Evolutionary conservation across 2,888 invertebrate species (phyloP).

Genomic region (Melikaiella ostensackeni): DNA sequence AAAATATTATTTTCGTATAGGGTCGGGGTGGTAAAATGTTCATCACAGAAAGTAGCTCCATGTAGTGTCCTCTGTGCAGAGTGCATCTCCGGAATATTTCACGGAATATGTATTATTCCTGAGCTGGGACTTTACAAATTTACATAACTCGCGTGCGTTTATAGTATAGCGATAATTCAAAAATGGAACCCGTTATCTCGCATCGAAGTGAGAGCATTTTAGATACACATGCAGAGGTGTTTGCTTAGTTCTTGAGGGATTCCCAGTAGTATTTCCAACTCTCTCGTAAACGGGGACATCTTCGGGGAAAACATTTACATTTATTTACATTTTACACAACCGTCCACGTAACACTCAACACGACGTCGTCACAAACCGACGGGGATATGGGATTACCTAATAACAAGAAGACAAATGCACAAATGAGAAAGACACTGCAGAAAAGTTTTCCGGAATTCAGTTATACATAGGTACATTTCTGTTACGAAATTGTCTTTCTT

Average conservation of each 20-base stretch:
- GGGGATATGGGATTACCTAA: constrained; percentile 14
- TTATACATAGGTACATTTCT: background rate
- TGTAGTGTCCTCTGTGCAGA: background rate
- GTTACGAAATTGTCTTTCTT: background rate
- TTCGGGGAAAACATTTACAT: constrained; percentile 34
- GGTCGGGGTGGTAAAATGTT: background rate
- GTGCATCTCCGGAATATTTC: background rate
- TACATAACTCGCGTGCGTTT: background rate
- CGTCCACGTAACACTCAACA: constrained; percentile 21
- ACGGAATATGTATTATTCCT: background rate
- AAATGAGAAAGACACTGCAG: constrained; percentile 4
- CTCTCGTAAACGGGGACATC: constrained; percentile 17
- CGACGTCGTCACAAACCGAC: background rate
- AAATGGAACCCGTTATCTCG: background rate
- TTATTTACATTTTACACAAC: constrained; percentile 31
- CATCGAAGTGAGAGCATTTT: background rate
- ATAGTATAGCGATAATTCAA: constrained; percentile 3
- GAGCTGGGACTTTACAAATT: background rate
- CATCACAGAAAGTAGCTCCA: background rate
- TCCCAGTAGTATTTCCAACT: constrained; percentile 15
- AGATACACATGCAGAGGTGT: background rate
- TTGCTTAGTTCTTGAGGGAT: constrained; percentile 20
- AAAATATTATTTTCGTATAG: too few species aligned
- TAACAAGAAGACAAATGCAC: constrained; percentile 28
- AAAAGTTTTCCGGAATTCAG: constrained; percentile 9